phyloP scores from a whole-genome alignment of 2,797 vertebrate genomes.

The Darevskia mixta region DNA sequence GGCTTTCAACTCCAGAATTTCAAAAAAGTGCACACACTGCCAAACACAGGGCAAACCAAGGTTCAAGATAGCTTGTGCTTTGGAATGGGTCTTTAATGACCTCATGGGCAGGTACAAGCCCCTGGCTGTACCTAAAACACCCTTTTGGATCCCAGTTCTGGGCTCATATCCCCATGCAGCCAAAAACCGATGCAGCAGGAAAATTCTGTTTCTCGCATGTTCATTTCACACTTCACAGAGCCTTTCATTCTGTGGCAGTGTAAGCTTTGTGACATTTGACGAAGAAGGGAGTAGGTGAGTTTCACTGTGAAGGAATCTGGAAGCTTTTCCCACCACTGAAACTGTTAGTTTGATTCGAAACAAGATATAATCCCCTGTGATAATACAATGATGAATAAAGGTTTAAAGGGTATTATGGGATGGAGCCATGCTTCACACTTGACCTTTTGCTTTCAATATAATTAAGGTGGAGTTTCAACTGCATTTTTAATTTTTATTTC shows the following conservation, averaged over 20 bases:
- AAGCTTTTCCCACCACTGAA: conserved; percentile 2
- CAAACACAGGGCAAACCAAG: neutral
- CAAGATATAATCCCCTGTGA: conserved; percentile 29
- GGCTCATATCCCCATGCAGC: neutral
- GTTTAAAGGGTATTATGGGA: conserved; percentile 13
- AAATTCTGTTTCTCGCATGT: neutral
- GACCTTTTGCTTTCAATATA: conserved; percentile 27
- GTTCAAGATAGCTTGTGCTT: neutral
- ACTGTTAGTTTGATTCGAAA: conserved; percentile 11
- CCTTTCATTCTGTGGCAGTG: neutral
- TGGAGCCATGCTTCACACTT: conserved; percentile 9
- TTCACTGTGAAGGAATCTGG: conserved; percentile 4
- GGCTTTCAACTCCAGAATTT: neutral
- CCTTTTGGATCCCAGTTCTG: neutral
- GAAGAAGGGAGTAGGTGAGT: neutral
- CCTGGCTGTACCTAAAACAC: neutral
- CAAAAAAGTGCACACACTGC: neutral
- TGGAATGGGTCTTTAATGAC: neutral
- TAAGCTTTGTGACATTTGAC: neutral
- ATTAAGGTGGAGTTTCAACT: conserved; percentile 7
- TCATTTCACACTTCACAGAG: neutral
- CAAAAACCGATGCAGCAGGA: neutral
- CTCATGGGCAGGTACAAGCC: neutral
- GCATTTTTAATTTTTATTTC: neutral
- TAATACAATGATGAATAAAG: conserved; percentile 29